phyloP scores from a whole-genome alignment of 2,113 vertebrate genomes.

The Amphiprion ocellaris region DNA sequence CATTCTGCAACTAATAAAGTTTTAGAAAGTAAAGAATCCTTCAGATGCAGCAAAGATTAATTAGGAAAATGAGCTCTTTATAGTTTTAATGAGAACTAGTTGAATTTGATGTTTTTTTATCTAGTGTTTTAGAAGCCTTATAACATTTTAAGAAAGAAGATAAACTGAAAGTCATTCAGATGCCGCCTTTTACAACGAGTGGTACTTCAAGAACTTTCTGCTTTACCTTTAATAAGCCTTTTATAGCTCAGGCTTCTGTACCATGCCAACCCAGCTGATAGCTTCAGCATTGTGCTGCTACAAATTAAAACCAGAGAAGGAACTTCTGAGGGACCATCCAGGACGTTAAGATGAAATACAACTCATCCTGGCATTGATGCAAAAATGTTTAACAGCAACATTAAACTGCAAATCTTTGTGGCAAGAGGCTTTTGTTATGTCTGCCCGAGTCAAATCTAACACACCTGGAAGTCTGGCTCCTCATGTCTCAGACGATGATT shows the following conservation, averaged over 20 bases:
- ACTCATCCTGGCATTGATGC: slow-evolving; percentile 37
- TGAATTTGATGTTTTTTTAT: slow-evolving; percentile 3
- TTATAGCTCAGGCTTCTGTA: slow-evolving; percentile 37
- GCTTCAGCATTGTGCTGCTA: slow-evolving; percentile 23
- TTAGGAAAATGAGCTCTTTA: neutral
- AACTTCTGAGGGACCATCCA: slow-evolving; percentile 28
- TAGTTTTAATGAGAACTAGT: neutral
- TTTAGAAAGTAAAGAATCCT: neutral
- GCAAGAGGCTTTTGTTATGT: slow-evolving; percentile 53
- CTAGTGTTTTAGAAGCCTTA: neutral
- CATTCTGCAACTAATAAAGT: neutral
- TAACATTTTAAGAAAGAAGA: slow-evolving; percentile 4
- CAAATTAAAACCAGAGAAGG: slow-evolving; percentile 66
- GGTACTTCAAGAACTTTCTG: slow-evolving; percentile 39
- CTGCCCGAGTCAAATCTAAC: slow-evolving; percentile 54
- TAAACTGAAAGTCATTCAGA: slow-evolving; percentile 1
- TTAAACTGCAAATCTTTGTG: slow-evolving; percentile 54
- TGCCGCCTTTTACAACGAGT: neutral
- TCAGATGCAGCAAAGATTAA: slow-evolving; percentile 1
- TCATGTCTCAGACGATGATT: slow-evolving; percentile 16
- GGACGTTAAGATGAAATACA: slow-evolving; percentile 40
- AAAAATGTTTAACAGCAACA: slow-evolving; percentile 51
- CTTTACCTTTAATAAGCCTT: slow-evolving; percentile 41
- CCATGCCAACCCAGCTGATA: slow-evolving; percentile 27
- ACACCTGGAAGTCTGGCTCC: slow-evolving; percentile 54